Conservation (phyloP, 2,113 vertebrate species). For the Scophthalmus maximus region DNA sequence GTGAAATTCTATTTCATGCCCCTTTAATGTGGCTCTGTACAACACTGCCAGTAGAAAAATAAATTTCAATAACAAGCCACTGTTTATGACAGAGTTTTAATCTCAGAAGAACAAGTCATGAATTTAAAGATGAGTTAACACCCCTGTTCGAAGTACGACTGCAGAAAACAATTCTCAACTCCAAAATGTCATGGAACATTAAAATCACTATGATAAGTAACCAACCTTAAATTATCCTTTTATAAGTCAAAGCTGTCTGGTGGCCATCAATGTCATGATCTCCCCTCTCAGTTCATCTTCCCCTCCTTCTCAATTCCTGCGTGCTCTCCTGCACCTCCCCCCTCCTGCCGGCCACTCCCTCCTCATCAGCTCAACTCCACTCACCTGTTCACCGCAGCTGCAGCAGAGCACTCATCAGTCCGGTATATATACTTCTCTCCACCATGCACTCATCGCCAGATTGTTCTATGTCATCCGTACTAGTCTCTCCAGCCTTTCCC, state of each 20-base stretch:
- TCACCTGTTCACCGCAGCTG: no score
- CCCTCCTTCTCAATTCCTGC: no score
- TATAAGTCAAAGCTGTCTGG: constrained; percentile 46
- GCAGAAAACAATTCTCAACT: constrained; percentile 34
- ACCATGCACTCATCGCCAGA: no score
- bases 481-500: no score
- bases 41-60: neutral
- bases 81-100: constrained; percentile 16
- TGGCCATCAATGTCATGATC: constrained; percentile 34
- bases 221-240: constrained; percentile 42
- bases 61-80: constrained; percentile 6
- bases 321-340: no score
- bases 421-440: no score
- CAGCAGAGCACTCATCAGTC: no score
- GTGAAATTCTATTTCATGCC: constrained; percentile 36
- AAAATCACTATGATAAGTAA: constrained; percentile 42
- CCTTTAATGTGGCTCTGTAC: neutral
- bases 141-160: constrained; percentile 35
- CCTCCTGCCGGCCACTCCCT: no score
- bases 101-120: constrained; percentile 30
- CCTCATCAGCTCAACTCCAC: no score
- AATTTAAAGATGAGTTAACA: constrained; percentile 36
- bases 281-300: no score
- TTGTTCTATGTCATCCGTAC: no score
- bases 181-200: constrained; percentile 17